A percentile compares a stretch with the other conserved stretches of the same genome.
phyloP scores from a whole-genome alignment of 2,888 invertebrate genomes.

The Petrophora chlorosata region DNA sequence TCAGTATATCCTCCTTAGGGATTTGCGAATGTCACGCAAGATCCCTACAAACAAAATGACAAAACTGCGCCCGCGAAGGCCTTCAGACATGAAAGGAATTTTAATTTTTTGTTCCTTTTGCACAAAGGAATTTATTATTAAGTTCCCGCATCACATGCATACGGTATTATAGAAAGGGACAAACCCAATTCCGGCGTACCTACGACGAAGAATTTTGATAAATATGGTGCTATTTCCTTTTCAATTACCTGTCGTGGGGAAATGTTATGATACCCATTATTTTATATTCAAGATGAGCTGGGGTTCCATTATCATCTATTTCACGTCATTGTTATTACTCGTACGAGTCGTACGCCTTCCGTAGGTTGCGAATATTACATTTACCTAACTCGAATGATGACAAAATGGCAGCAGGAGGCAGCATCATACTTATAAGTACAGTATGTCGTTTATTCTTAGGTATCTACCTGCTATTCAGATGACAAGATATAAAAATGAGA shows the following conservation, averaged over 20 bases:
- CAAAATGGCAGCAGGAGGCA: slow-evolving; percentile 3
- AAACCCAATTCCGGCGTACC: slow-evolving; percentile 60
- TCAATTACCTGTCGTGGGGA: slow-evolving; percentile 53
- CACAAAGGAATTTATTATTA: slow-evolving; percentile 78
- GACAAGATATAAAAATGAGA: too few relatives aligned
- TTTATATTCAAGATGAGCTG: slow-evolving; percentile 39
- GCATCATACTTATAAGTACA: background rate
- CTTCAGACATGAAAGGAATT: slow-evolving; percentile 69
- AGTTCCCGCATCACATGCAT: slow-evolving; percentile 64
- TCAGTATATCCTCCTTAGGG: slow-evolving; percentile 39
- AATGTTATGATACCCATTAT: slow-evolving; percentile 42
- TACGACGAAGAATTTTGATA: slow-evolving; percentile 62
- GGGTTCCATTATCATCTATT: slow-evolving; percentile 35
- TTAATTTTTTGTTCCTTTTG: slow-evolving; percentile 74
- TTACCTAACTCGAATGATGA: slow-evolving; percentile 17
- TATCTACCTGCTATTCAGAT: too few relatives aligned
- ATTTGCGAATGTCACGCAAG: slow-evolving; percentile 68
- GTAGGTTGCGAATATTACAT: slow-evolving; percentile 21
- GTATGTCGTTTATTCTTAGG: too few relatives aligned
- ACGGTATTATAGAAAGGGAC: slow-evolving; percentile 63
- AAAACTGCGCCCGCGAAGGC: slow-evolving; percentile 66
- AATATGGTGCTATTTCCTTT: slow-evolving; percentile 54
- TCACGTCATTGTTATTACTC: slow-evolving; percentile 30
- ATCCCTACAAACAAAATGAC: slow-evolving; percentile 70
- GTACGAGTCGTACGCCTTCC: slow-evolving; percentile 10